phyloP scores from a whole-genome alignment of 2,888 invertebrate genomes.

The Drosophila tanythrix region DNA sequence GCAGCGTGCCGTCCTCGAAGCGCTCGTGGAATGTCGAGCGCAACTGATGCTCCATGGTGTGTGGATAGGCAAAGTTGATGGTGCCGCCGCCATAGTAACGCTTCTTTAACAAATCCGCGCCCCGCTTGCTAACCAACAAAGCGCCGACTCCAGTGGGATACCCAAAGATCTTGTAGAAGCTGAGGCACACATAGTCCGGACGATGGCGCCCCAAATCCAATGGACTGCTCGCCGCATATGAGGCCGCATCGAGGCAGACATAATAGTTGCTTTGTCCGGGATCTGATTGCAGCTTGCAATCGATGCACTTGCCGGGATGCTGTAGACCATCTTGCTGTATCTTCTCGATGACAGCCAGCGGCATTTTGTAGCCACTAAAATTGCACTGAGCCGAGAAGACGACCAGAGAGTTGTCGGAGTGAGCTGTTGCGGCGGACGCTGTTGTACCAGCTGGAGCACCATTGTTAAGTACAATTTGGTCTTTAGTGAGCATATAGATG shows the following conservation, averaged over 20 bases:
- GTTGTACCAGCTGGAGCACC: constrained; percentile 36
- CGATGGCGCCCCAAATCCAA: constrained; percentile 90
- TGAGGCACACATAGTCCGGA: constrained; percentile 96
- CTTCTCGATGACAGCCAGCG: constrained; percentile 89
- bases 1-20: constrained; percentile 97
- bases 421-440: background rate
- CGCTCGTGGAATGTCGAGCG: constrained; percentile 90
- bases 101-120: constrained; percentile 85
- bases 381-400: constrained; percentile 97
- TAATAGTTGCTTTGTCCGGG: constrained; percentile 86
- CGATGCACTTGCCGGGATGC: constrained; percentile 64
- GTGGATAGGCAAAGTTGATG: constrained; percentile 92
- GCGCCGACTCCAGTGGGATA: constrained; percentile 98
- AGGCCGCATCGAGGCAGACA: constrained; percentile 94
- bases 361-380: constrained; percentile 96
- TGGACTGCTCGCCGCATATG: constrained; percentile 90
- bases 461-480: constrained; percentile 86
- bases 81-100: constrained; percentile 97
- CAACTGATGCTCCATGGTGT: constrained; percentile 89
- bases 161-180: constrained; percentile 98
- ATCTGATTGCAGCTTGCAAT: constrained; percentile 13
- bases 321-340: constrained; percentile 88
- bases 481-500: constrained; percentile 87
- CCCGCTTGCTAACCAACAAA: constrained; percentile 89
- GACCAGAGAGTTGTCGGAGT: constrained; percentile 86